A percentile compares a stretch with the other conserved stretches of the same genome.
These are phyloP conservation scores for Macrosiphum euphorbiae DNA, from an alignment of 2,888 invertebrate genomes.

Conservation along the genomic window DNA sequence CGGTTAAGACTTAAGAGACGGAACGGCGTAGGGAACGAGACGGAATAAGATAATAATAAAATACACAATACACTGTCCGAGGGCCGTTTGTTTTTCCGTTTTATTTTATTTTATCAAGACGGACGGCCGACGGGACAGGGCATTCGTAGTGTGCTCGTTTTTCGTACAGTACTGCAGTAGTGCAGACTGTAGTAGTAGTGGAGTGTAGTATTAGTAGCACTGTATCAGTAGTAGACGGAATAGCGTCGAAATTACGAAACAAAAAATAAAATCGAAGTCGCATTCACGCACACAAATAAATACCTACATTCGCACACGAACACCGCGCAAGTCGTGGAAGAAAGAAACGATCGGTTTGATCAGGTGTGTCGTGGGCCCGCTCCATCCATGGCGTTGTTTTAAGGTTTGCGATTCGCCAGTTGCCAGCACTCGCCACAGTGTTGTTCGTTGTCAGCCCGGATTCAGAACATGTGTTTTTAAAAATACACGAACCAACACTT, in stretches of 20 bases:
- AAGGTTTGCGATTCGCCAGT: neutral
- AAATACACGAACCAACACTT: neutral
- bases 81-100: neutral
- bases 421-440: neutral
- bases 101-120: neutral
- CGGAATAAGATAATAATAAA: neutral
- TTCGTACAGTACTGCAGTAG: neutral
- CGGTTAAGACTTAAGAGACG: neutral
- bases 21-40: neutral
- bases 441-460: neutral
- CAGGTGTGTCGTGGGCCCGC: rapidly evolving
- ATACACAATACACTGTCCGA: neutral
- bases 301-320: neutral
- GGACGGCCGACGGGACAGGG: neutral
- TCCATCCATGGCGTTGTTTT: neutral
- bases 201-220: neutral
- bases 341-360: neutral
- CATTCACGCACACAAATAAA: neutral
- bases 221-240: neutral
- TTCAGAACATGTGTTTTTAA: neutral
- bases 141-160: neutral
- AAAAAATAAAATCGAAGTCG: conserved; percentile 44
- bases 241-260: neutral
- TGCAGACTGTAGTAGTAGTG: neutral
- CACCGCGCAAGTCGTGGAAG: neutral